A percentile compares a stretch with the other conserved stretches of the same genome.
Evolutionary conservation across 2,888 invertebrate genomes (phyloP).

Genomic region (Tyria jacobaeae): DNA sequence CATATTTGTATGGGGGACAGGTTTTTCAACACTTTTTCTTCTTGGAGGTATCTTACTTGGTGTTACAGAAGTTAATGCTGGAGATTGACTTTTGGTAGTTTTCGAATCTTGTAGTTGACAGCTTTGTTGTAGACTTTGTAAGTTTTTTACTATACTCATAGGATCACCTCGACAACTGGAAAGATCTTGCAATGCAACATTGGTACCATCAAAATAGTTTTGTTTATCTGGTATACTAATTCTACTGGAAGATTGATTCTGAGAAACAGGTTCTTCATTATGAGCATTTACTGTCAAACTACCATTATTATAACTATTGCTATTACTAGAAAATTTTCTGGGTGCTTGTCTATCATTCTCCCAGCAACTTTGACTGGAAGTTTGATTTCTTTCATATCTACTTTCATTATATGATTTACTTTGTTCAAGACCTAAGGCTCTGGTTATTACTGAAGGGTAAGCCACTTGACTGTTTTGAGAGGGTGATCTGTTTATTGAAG

Average conservation of each 20-base stretch:
- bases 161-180: constrained; percentile 92
- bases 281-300: constrained; percentile 82
- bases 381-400: constrained; percentile 85
- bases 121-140: constrained; percentile 88
- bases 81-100: constrained; percentile 74
- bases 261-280: constrained; percentile 74
- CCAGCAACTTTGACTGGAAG: constrained; percentile 85
- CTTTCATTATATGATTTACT: constrained; percentile 82
- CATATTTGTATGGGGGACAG: constrained; percentile 75
- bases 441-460: constrained; percentile 94
- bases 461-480: constrained; percentile 89
- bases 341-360: constrained; percentile 83
- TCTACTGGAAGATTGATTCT: constrained; percentile 80
- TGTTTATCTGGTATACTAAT: constrained; percentile 85
- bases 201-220: constrained; percentile 88
- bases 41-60: constrained; percentile 73
- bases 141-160: constrained; percentile 91
- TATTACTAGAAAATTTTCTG: constrained; percentile 82
- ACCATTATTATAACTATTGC: constrained; percentile 75
- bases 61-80: constrained; percentile 62
- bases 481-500: constrained; percentile 88
- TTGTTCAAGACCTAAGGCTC: constrained; percentile 89
- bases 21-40: constrained; percentile 88
- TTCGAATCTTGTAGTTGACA: constrained; percentile 87
- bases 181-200: constrained; percentile 89